phyloP scores from a whole-genome alignment of 2,888 invertebrate species.

The Rhamnusium bicolor region DNA sequence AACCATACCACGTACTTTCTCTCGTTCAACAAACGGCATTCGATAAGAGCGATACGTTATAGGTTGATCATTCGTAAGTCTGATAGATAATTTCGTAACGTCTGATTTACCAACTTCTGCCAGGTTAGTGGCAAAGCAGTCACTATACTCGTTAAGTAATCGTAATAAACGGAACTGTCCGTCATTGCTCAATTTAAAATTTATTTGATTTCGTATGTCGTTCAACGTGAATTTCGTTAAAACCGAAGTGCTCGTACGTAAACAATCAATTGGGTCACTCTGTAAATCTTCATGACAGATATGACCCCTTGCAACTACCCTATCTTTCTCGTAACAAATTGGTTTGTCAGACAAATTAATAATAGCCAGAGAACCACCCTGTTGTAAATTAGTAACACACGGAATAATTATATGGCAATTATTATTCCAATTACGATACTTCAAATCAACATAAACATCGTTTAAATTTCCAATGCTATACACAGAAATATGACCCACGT shows the following conservation, averaged over 20 bases:
- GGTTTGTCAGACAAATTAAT: conserved; percentile 31
- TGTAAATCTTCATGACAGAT: conserved; percentile 35
- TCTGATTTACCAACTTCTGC: conserved; percentile 38
- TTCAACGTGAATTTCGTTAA: too few relatives aligned
- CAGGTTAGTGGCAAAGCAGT: conserved; percentile 21
- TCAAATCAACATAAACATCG: conserved; percentile 36
- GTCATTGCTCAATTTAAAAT: background rate
- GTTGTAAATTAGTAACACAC: conserved; percentile 26
- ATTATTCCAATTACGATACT: conserved; percentile 27
- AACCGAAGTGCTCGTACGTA: conserved; percentile 16
- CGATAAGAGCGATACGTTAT: conserved; percentile 22
- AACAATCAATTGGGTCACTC: conserved; percentile 2
- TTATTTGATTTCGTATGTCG: too few relatives aligned
- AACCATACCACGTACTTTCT: conserved; percentile 5
- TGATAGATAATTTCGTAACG: conserved; percentile 41
- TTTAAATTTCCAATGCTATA: conserved; percentile 1
- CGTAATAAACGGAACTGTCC: conserved; percentile 13
- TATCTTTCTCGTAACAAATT: conserved; percentile 38
- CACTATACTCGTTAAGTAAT: conserved; percentile 40
- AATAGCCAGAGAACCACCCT: conserved; percentile 22
- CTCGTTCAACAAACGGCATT: background rate
- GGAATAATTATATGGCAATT: conserved; percentile 30
- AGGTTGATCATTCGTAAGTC: conserved; percentile 35
- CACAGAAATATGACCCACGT: conserved; percentile 27
- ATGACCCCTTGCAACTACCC: conserved; percentile 31